These are phyloP conservation scores for Glaucidium brasilianum DNA, from an alignment of 2,113 vertebrate species.

Conservation along the genomic window DNA sequence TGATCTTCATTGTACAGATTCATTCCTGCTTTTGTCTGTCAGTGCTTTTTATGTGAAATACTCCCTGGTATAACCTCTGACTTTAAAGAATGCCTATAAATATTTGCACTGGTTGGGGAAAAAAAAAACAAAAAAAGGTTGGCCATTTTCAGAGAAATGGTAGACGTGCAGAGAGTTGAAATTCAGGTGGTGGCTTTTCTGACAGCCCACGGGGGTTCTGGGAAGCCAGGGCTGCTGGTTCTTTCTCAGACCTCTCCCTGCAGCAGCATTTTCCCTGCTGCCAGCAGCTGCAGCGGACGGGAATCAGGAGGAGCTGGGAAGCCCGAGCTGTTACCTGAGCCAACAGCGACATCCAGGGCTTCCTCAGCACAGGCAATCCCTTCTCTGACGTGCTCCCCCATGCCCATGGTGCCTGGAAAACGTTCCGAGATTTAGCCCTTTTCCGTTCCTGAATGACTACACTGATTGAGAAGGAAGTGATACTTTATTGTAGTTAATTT, in stretches of 20 bases:
- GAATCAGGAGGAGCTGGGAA: background rate
- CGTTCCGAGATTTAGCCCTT: background rate
- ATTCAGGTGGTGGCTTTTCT: background rate
- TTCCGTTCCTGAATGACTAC: background rate
- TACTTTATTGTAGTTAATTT: background rate
- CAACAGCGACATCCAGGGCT: conserved; percentile 70
- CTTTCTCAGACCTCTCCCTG: background rate
- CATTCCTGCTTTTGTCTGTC: background rate
- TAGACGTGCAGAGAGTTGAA: background rate
- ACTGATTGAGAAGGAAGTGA: background rate
- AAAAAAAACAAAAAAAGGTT: no score
- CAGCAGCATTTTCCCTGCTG: background rate
- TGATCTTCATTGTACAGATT: background rate
- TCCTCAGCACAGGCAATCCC: background rate
- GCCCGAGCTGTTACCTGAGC: background rate
- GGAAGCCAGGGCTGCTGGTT: background rate
- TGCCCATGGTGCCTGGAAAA: background rate
- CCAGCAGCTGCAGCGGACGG: background rate
- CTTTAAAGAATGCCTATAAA: background rate
- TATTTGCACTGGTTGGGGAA: background rate
- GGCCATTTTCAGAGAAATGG: background rate
- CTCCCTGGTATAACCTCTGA: background rate
- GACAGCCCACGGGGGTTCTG: background rate
- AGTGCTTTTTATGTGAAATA: background rate
- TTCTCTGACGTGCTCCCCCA: background rate